Percentiles rank a stretch among this genome's conserved stretches.
Conservation (phyloP, 2,888 invertebrate genomes). For the Nyleta sp. region DNA sequence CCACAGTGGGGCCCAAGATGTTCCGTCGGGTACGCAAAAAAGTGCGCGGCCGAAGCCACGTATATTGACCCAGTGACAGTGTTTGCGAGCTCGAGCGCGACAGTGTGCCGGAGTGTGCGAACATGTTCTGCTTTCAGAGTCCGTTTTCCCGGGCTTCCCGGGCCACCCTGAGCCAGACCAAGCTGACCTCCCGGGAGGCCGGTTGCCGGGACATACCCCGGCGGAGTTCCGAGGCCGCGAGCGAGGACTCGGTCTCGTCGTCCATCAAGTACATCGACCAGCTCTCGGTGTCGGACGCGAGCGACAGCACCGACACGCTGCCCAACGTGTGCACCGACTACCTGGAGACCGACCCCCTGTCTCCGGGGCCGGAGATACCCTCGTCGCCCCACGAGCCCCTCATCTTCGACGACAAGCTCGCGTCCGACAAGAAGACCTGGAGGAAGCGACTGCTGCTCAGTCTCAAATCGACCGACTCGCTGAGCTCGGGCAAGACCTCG, state of each 20-base stretch:
- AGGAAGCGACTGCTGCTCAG: conserved; percentile 84
- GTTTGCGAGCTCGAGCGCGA: too few species aligned
- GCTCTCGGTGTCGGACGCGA: conserved; percentile 75
- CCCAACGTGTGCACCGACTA: conserved; percentile 79
- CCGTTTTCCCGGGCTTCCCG: conserved; percentile 79
- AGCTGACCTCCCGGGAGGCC: conserved; percentile 63
- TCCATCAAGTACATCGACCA: conserved; percentile 80
- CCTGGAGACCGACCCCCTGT: conserved; percentile 74
- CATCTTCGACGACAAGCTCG: conserved; percentile 74
- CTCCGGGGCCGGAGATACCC: conserved; percentile 72
- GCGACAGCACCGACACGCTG: conserved; percentile 79
- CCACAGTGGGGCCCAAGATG: too few species aligned
- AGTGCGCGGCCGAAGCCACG: too few species aligned
- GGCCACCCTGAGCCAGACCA: conserved; percentile 64
- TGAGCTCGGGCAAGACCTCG: conserved; percentile 72
- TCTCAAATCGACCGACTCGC: conserved; percentile 82
- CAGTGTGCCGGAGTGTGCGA: conserved; percentile 72
- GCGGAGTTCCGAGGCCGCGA: conserved; percentile 77
- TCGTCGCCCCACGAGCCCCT: conserved; percentile 38
- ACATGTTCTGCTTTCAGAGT: conserved; percentile 82
- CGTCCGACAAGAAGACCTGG: conserved; percentile 79
- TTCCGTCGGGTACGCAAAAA: too few species aligned
- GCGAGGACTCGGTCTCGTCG: conserved; percentile 77
- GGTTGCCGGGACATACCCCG: conserved; percentile 65
- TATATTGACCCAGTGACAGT: too few species aligned